phyloP scores from a whole-genome alignment of 53 echinoderm and acorn worm genomes.

The Echinarachnius parma region DNA sequence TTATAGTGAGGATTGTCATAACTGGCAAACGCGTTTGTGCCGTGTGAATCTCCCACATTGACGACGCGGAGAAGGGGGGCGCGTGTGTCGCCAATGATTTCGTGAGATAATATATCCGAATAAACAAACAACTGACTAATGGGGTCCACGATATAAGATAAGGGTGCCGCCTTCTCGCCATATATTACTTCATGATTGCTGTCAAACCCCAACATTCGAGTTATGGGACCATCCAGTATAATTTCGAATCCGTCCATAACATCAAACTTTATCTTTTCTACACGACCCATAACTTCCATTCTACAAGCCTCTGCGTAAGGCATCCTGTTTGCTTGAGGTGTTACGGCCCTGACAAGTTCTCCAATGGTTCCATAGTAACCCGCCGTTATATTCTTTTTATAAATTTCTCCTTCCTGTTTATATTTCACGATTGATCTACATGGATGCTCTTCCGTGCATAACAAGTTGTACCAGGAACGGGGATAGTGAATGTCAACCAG shows the following conservation, averaged over 20 bases:
- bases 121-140: slow-evolving; percentile 41
- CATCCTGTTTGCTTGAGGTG: background rate
- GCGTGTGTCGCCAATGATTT: slow-evolving; percentile 30
- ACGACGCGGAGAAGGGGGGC: slow-evolving; percentile 54
- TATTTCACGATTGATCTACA: background rate
- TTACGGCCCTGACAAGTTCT: background rate
- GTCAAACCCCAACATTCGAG: slow-evolving; percentile 19
- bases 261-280: background rate
- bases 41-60: slow-evolving; percentile 32
- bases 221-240: background rate
- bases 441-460: background rate
- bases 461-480: slow-evolving; percentile 32
- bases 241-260: background rate
- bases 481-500: slow-evolving; percentile 31
- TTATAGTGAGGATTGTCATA: slow-evolving; percentile 50
- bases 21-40: slow-evolving; percentile 11
- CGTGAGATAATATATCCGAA: slow-evolving; percentile 30
- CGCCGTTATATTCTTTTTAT: background rate
- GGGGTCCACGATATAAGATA: background rate
- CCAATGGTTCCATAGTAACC: background rate
- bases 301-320: background rate
- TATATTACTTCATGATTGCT: background rate
- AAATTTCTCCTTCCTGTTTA: background rate
- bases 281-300: background rate
- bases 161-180: background rate